Evolutionary conservation across 92 coral and sea anemone species (phyloP), one percentile per base, ranked within the genome.

Genomic region (Epizoanthus ramosus): DNA sequence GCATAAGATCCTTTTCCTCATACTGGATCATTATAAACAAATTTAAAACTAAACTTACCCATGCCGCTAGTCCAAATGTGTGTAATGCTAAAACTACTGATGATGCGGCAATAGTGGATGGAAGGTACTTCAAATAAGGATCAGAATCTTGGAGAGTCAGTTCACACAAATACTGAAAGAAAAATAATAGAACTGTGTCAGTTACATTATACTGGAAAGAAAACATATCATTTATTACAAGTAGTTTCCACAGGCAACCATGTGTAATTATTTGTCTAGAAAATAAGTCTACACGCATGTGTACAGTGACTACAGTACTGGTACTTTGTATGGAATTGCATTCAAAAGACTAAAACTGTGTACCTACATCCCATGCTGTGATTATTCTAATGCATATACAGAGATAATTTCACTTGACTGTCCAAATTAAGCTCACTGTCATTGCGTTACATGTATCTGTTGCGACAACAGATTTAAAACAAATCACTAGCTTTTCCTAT

Each of bases 81-180:
- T 96, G 99, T 0, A 96, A 86, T 35, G 99, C 90, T 41, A 96
- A 77, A 12, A 96, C 99, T 31, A 90, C 92, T 68, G 99, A 87
- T 79, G 97, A 90, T 58, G 99, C 97, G 9, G 99, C 99, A 37
- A 96, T 88, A 33, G 97, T 96, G 15, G 99, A 96, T 72, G 99
- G 98, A 6, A 90, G 95, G 53, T 94, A 96, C 77, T 85, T 88
- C 23, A 94, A 79, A 68, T 79, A 91, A n/a, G 99, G 98, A 24
- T 96, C 99, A 19, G 90, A 87, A 74, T 94, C 98, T 75, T 91
- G 89, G 76, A 92, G 83, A 6, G 99, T 88, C 58, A 96, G 75
- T 80, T 96, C 99, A 85, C 99, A 94, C 74, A 96, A 90, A 84
- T 96, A 96, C 99, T 96, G 82, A 61, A 85, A 86, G 0, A 61